phyloP scores from a whole-genome alignment of 2,113 vertebrate species.

The Protomyctophum bolini region DNA sequence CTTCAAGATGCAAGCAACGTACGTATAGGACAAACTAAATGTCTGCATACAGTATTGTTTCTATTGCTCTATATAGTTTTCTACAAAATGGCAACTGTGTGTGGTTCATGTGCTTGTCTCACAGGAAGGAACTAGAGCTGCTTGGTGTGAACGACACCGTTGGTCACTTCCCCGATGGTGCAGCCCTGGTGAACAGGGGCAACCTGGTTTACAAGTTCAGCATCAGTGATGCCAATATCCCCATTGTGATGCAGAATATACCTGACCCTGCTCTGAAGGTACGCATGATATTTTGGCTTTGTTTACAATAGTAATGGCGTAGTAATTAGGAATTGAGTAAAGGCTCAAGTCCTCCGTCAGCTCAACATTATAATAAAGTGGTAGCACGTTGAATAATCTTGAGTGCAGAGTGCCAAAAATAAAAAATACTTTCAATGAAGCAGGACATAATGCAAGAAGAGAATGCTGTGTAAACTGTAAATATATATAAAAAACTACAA shows the following conservation, averaged over 20 bases:
- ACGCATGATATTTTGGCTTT: constrained; percentile 6
- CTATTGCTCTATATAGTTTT: constrained; percentile 3
- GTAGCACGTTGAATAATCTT: no score
- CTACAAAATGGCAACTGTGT: not conserved
- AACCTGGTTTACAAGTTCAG: constrained; percentile 72
- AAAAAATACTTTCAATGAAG: no score
- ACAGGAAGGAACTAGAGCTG: constrained; percentile 80
- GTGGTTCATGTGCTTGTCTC: constrained; percentile 5
- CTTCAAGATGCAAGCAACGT: constrained; percentile 74
- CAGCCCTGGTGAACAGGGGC: constrained; percentile 66
- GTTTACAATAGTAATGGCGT: not conserved
- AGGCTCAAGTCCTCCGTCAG: no score
- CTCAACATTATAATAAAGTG: no score
- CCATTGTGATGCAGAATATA: constrained; percentile 74
- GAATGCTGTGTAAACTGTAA: no score
- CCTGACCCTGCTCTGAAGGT: constrained; percentile 78
- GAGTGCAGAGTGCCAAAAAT: no score
- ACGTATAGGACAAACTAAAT: constrained; percentile 43
- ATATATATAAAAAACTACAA: no score
- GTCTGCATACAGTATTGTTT: not conserved
- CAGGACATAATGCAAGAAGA: no score
- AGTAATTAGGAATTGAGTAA: no score
- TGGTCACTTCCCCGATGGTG: constrained; percentile 1
- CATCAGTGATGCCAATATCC: constrained; percentile 55
- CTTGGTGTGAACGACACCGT: constrained; percentile 64